Conservation (phyloP, 2,888 invertebrate species). For the Xylota segnis region DNA sequence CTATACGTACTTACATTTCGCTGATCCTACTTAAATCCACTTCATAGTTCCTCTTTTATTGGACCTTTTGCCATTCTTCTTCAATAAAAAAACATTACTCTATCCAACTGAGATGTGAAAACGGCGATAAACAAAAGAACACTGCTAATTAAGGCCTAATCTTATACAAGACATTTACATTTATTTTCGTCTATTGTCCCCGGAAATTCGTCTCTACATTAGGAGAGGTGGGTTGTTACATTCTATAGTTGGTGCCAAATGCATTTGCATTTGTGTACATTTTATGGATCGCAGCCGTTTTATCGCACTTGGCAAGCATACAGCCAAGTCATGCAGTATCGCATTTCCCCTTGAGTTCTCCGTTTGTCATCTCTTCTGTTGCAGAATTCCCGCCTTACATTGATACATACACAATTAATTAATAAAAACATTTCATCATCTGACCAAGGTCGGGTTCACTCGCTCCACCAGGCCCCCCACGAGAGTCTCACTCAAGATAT, state of each 20-base stretch:
- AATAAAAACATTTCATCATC: conserved; percentile 2
- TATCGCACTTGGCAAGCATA: conserved; percentile 3
- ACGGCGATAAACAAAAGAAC: background rate
- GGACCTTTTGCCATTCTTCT: background rate
- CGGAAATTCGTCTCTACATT: background rate
- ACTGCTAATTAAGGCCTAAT: background rate
- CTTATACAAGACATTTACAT: background rate
- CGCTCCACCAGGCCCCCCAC: background rate
- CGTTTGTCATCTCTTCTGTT: background rate
- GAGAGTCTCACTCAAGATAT: background rate
- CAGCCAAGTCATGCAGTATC: background rate
- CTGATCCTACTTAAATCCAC: too few relatives aligned
- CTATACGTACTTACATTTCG: too few relatives aligned
- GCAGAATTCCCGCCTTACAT: background rate
- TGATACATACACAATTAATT: background rate
- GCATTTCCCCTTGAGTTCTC: background rate
- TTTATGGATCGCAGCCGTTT: conserved; percentile 28
- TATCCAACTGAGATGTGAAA: background rate
- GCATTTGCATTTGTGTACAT: background rate
- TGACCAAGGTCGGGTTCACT: background rate
- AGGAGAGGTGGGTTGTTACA: background rate
- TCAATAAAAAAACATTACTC: background rate
- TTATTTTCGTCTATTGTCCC: conserved; percentile 19
- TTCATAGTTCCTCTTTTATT: too few relatives aligned
- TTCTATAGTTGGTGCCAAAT: background rate